These are phyloP conservation scores for Acanthochromis polyacanthus DNA, from an alignment of 2,113 vertebrate genomes.

Conservation along the genomic window DNA sequence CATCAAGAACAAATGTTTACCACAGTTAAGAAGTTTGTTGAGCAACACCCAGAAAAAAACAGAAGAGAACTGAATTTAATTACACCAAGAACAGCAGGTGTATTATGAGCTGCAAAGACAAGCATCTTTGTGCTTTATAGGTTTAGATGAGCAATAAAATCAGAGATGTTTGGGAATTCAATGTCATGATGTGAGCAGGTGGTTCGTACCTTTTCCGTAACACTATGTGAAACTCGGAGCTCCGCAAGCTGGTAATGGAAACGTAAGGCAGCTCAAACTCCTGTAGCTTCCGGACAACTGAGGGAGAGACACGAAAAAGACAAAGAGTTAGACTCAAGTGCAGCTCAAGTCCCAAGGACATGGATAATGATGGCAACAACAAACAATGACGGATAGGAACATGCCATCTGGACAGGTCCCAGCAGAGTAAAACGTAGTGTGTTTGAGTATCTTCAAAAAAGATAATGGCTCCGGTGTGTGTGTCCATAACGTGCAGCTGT, in stretches of 20 bases:
- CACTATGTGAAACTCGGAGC: constrained; percentile 93
- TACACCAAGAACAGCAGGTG: background rate
- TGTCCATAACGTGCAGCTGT: constrained; percentile 50
- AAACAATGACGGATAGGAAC: constrained; percentile 29
- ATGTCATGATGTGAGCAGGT: constrained; percentile 22
- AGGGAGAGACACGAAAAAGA: constrained; percentile 9
- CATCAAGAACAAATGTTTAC: constrained; percentile 20
- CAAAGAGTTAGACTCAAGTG: constrained; percentile 27
- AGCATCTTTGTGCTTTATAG: too few species aligned
- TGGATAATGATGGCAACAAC: constrained; percentile 42
- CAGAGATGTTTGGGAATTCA: constrained; percentile 9
- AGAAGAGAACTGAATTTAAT: background rate
- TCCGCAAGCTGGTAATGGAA: constrained; percentile 94
- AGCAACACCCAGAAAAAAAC: background rate
- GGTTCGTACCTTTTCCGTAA: constrained; percentile 94
- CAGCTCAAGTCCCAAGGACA: constrained; percentile 50
- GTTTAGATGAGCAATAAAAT: too few species aligned
- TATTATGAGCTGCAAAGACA: background rate
- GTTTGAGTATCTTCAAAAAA: background rate
- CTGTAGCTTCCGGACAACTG: constrained; percentile 98
- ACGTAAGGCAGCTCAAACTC: constrained; percentile 98
- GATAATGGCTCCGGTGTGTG: constrained; percentile 15
- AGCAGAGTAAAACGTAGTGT: constrained; percentile 13
- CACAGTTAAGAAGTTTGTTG: too few species aligned
- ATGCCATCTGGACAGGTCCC: constrained; percentile 50